Evolutionary conservation across 1,140 invertebrate species (phyloP).

Genomic region (Lucilia sericata): DNA sequence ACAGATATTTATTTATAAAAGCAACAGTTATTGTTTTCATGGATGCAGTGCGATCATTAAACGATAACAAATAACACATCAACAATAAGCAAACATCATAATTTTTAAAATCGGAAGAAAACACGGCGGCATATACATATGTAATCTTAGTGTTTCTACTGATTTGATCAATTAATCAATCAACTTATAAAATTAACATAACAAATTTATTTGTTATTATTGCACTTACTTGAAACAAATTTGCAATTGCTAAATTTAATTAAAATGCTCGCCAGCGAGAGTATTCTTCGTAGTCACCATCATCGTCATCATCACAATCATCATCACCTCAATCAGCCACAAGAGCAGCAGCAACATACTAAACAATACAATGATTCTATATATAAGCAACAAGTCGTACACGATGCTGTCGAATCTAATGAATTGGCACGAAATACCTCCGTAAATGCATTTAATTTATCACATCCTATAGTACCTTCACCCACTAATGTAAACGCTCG

Average conservation of each 20-base stretch:
- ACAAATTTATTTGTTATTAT: background rate
- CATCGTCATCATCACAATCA: background rate
- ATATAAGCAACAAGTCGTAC: slow-evolving; percentile 57
- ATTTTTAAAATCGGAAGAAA: background rate
- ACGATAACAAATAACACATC: background rate
- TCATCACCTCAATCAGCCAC: background rate
- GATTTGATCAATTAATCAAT: background rate
- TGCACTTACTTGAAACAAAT: background rate
- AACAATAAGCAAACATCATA: background rate
- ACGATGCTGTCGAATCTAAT: slow-evolving; percentile 45
- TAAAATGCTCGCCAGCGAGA: slow-evolving; percentile 65
- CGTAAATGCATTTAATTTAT: slow-evolving; percentile 53
- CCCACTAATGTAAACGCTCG: slow-evolving; percentile 48
- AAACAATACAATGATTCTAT: slow-evolving; percentile 65
- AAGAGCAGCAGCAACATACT: slow-evolving; percentile 45
- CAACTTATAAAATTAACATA: background rate
- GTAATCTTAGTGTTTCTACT: background rate
- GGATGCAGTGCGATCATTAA: background rate
- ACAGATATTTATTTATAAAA: slow-evolving; percentile 18
- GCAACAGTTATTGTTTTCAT: background rate
- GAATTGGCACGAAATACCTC: slow-evolving; percentile 56
- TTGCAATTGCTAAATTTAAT: background rate
- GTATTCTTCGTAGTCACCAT: slow-evolving; percentile 49
- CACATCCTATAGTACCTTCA: slow-evolving; percentile 26
- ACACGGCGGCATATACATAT: background rate